phyloP scores from a whole-genome alignment of 2,113 vertebrate species.

The Zosterops lateralis region DNA sequence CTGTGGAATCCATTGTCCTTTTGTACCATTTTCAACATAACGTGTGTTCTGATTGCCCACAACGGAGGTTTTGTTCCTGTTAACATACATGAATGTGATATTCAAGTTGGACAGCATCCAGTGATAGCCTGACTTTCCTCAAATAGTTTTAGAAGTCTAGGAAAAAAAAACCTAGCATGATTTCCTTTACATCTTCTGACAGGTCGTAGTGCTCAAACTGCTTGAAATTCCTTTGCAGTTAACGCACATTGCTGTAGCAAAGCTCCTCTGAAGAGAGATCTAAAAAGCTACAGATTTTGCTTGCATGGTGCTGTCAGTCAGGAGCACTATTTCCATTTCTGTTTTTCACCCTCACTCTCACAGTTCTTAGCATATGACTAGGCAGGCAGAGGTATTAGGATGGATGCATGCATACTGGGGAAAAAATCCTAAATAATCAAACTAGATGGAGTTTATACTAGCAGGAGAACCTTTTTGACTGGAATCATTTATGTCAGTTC shows the following conservation, averaged over 20 bases:
- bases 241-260: not conserved
- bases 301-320: conserved; percentile 45
- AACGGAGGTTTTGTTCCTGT: not conserved
- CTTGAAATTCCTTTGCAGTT: conserved; percentile 35
- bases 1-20: conserved; percentile 33
- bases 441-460: not conserved
- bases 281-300: conserved; percentile 53
- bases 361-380: not conserved
- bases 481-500: not conserved
- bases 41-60: not conserved
- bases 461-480: not conserved
- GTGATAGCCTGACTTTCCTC: conserved; percentile 4
- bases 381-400: not conserved
- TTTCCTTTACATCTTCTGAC: conserved; percentile 33
- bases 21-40: not conserved
- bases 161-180: not conserved
- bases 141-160: conserved; percentile 21
- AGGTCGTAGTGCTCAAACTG: conserved; percentile 14
- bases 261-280: conserved; percentile 30
- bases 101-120: conserved; percentile 20
- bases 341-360: not conserved
- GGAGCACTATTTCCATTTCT: conserved; percentile 31
- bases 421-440: not conserved
- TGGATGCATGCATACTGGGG: not conserved
- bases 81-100: not conserved